Percentiles rank a stretch among this genome's conserved stretches.
Conservation (phyloP, 2,888 invertebrate species). For the Coelinius sp. region DNA sequence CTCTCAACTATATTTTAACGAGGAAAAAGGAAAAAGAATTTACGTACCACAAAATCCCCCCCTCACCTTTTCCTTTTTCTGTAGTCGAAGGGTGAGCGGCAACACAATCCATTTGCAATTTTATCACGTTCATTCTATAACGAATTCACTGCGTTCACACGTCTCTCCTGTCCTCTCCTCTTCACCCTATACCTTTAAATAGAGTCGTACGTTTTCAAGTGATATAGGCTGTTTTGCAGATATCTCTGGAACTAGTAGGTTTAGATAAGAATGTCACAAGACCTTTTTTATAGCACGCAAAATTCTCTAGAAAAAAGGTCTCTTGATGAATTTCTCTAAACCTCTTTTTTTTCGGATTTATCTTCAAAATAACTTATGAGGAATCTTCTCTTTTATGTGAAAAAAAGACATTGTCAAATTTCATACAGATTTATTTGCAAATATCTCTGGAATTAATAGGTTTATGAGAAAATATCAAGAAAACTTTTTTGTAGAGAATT, state of each 20-base stretch:
- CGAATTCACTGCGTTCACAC: conserved; percentile 6
- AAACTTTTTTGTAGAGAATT: too few relatives aligned
- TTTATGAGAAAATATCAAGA: neutral
- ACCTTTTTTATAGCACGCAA: too few relatives aligned
- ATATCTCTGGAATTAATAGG: neutral
- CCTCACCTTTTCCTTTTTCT: neutral
- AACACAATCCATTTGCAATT: conserved; percentile 15
- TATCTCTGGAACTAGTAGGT: too few relatives aligned
- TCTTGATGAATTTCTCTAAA: too few relatives aligned
- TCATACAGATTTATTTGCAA: too few relatives aligned
- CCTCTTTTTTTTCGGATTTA: too few relatives aligned
- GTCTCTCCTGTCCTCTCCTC: neutral
- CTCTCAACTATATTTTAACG: neutral
- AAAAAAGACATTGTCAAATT: neutral
- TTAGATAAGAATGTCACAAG: too few relatives aligned
- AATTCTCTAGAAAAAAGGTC: too few relatives aligned
- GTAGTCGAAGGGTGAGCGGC: neutral
- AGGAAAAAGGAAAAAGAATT: conserved; percentile 20
- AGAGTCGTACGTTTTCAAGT: conserved; percentile 5
- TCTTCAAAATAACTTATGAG: too few relatives aligned
- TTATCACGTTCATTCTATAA: conserved; percentile 20
- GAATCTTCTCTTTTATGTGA: too few relatives aligned
- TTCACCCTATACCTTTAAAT: conserved; percentile 6
- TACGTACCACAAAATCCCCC: conserved; percentile 24
- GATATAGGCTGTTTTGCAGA: too few relatives aligned